These are phyloP conservation scores for Notechis scutatus DNA, from an alignment of 2,113 vertebrate species.

Conservation along the genomic window DNA sequence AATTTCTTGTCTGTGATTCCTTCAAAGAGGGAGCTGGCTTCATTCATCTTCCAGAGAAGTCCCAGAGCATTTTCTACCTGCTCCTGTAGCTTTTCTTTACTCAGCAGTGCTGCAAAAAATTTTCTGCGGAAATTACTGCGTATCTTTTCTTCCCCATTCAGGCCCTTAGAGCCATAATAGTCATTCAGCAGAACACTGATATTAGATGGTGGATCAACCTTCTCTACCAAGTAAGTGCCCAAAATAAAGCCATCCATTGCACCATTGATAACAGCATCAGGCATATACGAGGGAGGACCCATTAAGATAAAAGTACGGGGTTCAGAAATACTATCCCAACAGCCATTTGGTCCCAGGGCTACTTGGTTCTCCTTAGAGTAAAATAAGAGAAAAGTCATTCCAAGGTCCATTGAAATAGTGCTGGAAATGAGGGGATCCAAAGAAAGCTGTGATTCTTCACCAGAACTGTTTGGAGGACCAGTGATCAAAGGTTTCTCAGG, in stretches of 20 bases:
- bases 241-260: slow-evolving; percentile 84
- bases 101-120: slow-evolving; percentile 61
- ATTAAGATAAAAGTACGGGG: slow-evolving; percentile 75
- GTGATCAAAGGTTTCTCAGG: background rate
- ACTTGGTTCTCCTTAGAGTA: background rate
- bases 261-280: slow-evolving; percentile 76
- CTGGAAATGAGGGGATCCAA: slow-evolving; percentile 61
- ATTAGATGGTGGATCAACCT: background rate
- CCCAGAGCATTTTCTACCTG: slow-evolving; percentile 63
- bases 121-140: slow-evolving; percentile 73
- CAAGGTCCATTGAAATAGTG: slow-evolving; percentile 69
- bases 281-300: slow-evolving; percentile 51
- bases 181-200: slow-evolving; percentile 70
- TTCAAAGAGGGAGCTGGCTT: slow-evolving; percentile 21
- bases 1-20: slow-evolving; percentile 16
- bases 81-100: slow-evolving; percentile 45
- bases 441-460: accelerated
- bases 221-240: slow-evolving; percentile 60
- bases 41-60: slow-evolving; percentile 54
- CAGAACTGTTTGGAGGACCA: background rate
- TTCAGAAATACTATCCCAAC: slow-evolving; percentile 75
- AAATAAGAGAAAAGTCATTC: slow-evolving; percentile 56
- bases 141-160: slow-evolving; percentile 19
- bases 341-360: slow-evolving; percentile 70
- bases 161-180: slow-evolving; percentile 63